Percentiles rank a stretch among this genome's conserved stretches.
Evolutionary conservation across 2,888 invertebrate species (phyloP).

Genomic region (Dromius quadrimaculatus): DNA sequence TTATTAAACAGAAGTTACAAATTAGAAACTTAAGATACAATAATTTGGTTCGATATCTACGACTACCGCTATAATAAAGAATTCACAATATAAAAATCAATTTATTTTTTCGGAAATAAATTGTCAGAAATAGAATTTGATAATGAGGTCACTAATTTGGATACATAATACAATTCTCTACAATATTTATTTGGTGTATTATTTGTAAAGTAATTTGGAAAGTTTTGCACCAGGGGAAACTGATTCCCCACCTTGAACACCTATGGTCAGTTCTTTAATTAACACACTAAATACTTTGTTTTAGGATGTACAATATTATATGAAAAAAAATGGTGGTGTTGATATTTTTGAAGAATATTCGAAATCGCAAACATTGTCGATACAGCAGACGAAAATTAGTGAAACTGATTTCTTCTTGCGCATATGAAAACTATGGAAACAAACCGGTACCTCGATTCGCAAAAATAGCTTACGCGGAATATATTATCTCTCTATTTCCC

Average conservation of each 20-base stretch:
- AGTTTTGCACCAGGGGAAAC: background rate
- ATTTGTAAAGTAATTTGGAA: no score
- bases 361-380: background rate
- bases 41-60: no score
- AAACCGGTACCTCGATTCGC: background rate
- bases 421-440: background rate
- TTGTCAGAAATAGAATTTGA: background rate
- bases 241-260: background rate
- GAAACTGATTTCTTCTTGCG: background rate
- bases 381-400: background rate
- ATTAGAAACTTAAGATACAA: no score
- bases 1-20: no score
- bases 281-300: background rate
- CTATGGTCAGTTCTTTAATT: no score
- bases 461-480: background rate
- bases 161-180: no score
- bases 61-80: no score
- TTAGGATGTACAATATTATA: background rate
- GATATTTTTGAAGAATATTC: background rate
- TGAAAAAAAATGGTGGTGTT: background rate
- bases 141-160: background rate
- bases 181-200: no score
- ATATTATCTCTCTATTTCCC: conserved; percentile 1
- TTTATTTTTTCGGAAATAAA: no score
- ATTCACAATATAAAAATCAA: no score